These are phyloP conservation scores for Tigriopus californicus DNA, from an alignment of 2,888 invertebrate genomes.

Conservation along the genomic window DNA sequence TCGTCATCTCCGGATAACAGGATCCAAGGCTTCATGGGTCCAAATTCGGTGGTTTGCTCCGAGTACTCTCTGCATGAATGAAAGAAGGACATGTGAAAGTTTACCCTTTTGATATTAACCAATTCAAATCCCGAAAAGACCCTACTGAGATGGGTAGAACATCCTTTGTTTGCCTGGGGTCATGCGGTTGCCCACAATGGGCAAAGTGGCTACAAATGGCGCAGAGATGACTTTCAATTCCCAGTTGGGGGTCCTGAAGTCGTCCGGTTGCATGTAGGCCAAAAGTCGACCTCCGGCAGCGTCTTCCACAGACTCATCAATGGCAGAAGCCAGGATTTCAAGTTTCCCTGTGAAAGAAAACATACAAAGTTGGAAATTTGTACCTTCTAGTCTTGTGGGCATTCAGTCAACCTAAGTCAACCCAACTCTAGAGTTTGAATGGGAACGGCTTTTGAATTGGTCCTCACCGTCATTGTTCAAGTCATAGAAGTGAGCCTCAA, in stretches of 20 bases:
- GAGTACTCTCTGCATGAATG: not conserved
- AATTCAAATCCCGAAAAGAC: not conserved
- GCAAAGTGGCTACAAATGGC: conserved; percentile 21
- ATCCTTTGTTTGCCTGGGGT: conserved; percentile 22
- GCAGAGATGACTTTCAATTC: not conserved
- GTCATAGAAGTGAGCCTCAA: conserved; percentile 23
- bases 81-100: not conserved
- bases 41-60: not conserved
- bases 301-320: conserved; percentile 18
- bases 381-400: no score
- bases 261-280: conserved; percentile 22
- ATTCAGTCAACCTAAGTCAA: no score
- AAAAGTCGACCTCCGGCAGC: conserved; percentile 21
- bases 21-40: conserved; percentile 22
- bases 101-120: not conserved
- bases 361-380: not conserved
- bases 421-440: no score
- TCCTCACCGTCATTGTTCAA: conserved; percentile 22
- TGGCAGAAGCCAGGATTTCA: conserved; percentile 21
- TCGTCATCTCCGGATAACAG: conserved; percentile 25
- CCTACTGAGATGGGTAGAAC: conserved; percentile 21
- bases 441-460: no score
- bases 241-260: conserved; percentile 19
- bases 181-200: conserved; percentile 22
- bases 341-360: conserved; percentile 2